Evolutionary conservation across 2,888 invertebrate species (phyloP), one percentile per base, ranked within the genome.

Genomic region (Leucophenga maculata): DNA sequence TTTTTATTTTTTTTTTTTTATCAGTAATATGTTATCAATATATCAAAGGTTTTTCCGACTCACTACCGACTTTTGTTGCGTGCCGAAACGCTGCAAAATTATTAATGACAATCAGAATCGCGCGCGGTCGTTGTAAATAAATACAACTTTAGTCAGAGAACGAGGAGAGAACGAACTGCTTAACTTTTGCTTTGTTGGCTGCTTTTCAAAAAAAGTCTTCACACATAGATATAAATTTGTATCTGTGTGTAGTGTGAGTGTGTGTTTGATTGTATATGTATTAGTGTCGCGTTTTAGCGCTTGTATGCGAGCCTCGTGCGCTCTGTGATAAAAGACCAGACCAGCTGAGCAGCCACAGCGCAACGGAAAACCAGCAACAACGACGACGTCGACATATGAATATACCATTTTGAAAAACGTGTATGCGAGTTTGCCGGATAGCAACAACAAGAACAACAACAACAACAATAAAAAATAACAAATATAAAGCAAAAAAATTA

Each of bases 381-480:
- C 31, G n/a, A 59, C 26, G 16, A 50, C n/a, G n/a, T 13, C 16
- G 4, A n/a, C 13, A 50, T 18, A 4, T n/a, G n/a, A n/a, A n/a
- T 1, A 59, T n/a, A 59, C 14, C 20, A 55, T 55, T 22, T 18
- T 55, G 8, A 55, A 52, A 57, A 59, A 59, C 59, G 31, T 59
- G 59, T 59, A 31, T 31, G 59, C 26, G 39, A 39, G 3, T 59
- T 39, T 59, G 32, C 16, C 59, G 59, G 59, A 59, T 59, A 59
- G 32, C 59, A 59, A 59, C 59, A 31, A 57, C 22, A n/a, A n/a
- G n/a, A n/a, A n/a, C n/a, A n/a, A n/a, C n/a, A 31, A 32, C n/a
- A 59, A 32, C 59, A 32, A 59, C 22, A 32, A 32, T 6, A 32
- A 6, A 59, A 31, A 32, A 59, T 6, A 31, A 59, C n/a, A 59